A percentile compares a stretch with the other conserved stretches of the same genome.
phyloP scores from a whole-genome alignment of 2,113 vertebrate species.

The Phalacrocorax brasilianus region DNA sequence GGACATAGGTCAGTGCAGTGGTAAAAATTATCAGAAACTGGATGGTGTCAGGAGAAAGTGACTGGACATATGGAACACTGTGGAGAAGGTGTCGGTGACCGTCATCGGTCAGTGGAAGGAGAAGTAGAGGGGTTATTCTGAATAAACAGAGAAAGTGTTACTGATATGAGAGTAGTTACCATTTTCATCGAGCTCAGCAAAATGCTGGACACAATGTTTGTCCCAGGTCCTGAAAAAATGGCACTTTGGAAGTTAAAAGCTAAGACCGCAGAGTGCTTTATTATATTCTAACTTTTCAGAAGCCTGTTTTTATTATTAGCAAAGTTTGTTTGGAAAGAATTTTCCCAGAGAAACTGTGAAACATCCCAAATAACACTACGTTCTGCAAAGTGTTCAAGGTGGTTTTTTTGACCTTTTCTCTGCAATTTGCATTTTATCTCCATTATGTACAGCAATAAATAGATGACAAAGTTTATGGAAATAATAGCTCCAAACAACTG shows the following conservation, averaged over 20 bases:
- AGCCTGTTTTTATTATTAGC: background rate
- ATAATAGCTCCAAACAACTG: background rate
- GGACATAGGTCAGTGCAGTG: background rate
- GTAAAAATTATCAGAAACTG: background rate
- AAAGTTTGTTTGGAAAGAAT: background rate
- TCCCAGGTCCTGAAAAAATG: background rate
- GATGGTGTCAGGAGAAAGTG: background rate
- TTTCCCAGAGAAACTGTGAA: background rate
- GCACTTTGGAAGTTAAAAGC: background rate
- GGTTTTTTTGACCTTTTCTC: background rate
- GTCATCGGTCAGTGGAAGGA: background rate
- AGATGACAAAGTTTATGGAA: background rate
- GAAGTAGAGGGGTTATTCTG: background rate
- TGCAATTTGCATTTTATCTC: background rate
- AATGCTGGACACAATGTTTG: background rate
- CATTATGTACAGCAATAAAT: background rate
- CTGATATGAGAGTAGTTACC: background rate
- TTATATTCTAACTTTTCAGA: background rate
- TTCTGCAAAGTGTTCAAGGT: background rate
- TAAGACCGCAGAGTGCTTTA: background rate
- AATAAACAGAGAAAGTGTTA: background rate
- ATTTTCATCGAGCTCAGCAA: accelerated
- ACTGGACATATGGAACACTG: background rate
- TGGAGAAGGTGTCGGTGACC: background rate
- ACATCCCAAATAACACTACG: background rate